Evolutionary conservation across 1,140 invertebrate genomes (phyloP), one percentile per base, ranked within the genome.

Genomic region (Tribolium madens): DNA sequence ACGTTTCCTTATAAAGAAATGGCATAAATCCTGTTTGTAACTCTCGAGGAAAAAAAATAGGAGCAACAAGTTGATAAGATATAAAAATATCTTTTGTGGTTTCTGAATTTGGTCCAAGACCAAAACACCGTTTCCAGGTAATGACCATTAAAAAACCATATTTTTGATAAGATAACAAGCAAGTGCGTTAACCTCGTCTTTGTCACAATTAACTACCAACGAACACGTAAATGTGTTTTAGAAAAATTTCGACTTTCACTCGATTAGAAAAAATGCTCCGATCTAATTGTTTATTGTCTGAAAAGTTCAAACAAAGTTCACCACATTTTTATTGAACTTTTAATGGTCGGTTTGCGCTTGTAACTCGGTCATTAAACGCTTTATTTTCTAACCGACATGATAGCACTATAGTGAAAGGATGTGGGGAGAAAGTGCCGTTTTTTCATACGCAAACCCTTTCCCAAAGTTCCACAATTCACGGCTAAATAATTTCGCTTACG

Each of bases 331-430:
- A 57, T 57, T 57, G 52, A 57, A 57, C 15, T 57, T 57, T 57
- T 17, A 57, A 57, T 26, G 52, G 52, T 26, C 15, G 52, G 13
- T n/a, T 57, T 57, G 18, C 14, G 52, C 52, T n/a, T 57, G 52
- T 17, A 57, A 57, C 17, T 57, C 52, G 10, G 18, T 57, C 52
- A 57, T 57, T 57, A 17, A 18, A 57, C 52, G 52, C 7, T 57
- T 18, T 57, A 57, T 57, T 57, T 57, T 57, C 52, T 57, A 57
- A 57, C 52, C 15, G 52, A 57, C 52, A 21, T 57, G 52, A 57
- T 57, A 57, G 17, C 52, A 57, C 52, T 42, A 9, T 21, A 57
- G 52, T 57, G 52, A 57, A 57, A 57, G 52, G 52, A 57, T 57
- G 52, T 57, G n/a, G 52, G 52, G 52, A 57, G 52, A 57, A 57